phyloP scores from a whole-genome alignment of 2,797 vertebrate species.

The Scleropages formosus region DNA sequence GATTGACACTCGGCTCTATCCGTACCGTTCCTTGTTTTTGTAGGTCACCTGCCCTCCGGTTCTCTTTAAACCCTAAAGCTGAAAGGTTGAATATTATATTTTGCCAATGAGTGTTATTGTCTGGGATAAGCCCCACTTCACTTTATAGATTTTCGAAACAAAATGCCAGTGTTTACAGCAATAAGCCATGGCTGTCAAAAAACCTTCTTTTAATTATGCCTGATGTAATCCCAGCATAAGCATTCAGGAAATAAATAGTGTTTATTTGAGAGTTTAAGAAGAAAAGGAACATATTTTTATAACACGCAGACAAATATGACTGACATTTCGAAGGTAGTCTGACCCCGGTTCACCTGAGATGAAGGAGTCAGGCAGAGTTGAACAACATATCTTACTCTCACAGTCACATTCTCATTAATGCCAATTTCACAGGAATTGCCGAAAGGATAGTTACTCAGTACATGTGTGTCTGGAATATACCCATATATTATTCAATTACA shows the following conservation, averaged over 20 bases:
- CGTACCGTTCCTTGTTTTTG: neutral
- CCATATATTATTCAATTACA: constrained; percentile 49
- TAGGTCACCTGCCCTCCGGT: neutral
- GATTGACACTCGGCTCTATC: constrained; percentile 22
- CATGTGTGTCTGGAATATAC: constrained; percentile 55
- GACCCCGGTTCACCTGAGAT: constrained; percentile 37
- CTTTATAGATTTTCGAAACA: neutral
- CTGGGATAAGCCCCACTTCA: neutral
- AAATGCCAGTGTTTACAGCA: neutral
- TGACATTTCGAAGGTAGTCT: neutral
- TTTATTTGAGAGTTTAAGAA: neutral
- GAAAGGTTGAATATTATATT: neutral
- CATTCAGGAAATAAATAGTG: neutral
- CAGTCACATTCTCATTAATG: constrained; percentile 67
- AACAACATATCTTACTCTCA: constrained; percentile 46
- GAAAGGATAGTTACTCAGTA: constrained; percentile 47
- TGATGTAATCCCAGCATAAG: neutral
- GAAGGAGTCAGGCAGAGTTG: constrained; percentile 57
- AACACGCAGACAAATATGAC: neutral
- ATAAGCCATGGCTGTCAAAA: neutral
- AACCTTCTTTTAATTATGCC: neutral
- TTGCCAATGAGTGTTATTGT: neutral
- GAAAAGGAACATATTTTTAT: neutral
- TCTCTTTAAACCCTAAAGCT: constrained; percentile 1
- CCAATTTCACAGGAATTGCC: constrained; percentile 65